A percentile compares a stretch with the other conserved stretches of the same genome.
Evolutionary conservation across 2,888 invertebrate genomes (phyloP).

Genomic region (Tenthredo amoena): DNA sequence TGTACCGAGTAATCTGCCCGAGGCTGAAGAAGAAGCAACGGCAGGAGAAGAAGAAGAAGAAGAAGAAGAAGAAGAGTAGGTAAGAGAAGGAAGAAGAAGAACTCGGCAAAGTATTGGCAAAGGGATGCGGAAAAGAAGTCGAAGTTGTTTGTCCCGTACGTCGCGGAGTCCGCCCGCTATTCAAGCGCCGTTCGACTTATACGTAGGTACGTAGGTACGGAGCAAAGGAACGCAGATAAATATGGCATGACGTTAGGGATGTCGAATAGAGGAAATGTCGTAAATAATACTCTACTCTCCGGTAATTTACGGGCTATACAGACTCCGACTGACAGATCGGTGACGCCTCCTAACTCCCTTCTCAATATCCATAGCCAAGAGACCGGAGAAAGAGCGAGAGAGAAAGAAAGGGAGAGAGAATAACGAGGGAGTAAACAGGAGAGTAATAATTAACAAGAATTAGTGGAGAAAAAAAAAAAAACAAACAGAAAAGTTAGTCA

Average conservation of each 20-base stretch:
- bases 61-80: background rate
- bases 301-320: constrained; percentile 37
- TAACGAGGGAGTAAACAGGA: background rate
- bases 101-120: background rate
- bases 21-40: background rate
- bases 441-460: background rate
- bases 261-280: constrained; percentile 50
- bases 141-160: constrained; percentile 35
- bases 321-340: constrained; percentile 32
- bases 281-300: constrained; percentile 42
- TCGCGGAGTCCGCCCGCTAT: constrained; percentile 31
- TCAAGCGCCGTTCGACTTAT: constrained; percentile 11
- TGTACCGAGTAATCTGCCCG: constrained; percentile 21
- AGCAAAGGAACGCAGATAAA: constrained; percentile 37
- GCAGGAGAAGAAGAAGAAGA: background rate
- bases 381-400: background rate
- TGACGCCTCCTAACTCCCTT: constrained; percentile 37
- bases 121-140: constrained; percentile 21
- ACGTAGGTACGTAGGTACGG: constrained; percentile 7
- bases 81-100: background rate
- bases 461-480: background rate
- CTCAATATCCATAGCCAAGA: background rate
- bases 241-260: constrained; percentile 47
- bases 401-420: background rate
- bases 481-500: background rate